A percentile compares a stretch with the other conserved stretches of the same genome.
phyloP scores from a whole-genome alignment of 2,888 invertebrate genomes.

The Lutraria lutraria region DNA sequence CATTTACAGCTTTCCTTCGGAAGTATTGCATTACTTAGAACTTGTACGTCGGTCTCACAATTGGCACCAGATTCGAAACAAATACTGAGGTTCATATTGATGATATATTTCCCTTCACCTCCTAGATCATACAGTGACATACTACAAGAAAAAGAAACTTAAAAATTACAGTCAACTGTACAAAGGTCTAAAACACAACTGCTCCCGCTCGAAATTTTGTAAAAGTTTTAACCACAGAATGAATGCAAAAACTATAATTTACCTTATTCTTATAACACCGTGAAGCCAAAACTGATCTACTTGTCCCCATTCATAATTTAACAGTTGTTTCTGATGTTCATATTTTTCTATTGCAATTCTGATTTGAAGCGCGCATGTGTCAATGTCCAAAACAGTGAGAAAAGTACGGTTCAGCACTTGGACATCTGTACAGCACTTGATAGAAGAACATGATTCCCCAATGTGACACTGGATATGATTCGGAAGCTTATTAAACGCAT shows the following conservation, averaged over 20 bases:
- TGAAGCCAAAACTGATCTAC: neutral
- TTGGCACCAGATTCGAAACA: conserved; percentile 5
- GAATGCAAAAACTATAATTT: neutral
- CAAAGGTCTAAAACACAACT: too few relatives aligned
- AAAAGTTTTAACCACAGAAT: too few relatives aligned
- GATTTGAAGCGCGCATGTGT: conserved; percentile 1
- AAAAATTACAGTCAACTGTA: too few relatives aligned
- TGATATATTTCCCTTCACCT: conserved; percentile 27
- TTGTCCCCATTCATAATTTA: conserved; percentile 23
- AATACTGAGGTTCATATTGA: conserved; percentile 27
- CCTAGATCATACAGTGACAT: conserved; percentile 21
- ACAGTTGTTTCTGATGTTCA: neutral
- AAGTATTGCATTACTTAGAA: conserved; percentile 15
- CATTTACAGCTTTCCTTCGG: conserved; percentile 29
- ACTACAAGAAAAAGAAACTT: neutral
- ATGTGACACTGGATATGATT: neutral
- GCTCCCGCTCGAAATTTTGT: too few relatives aligned
- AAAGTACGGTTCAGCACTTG: neutral
- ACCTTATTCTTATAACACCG: conserved; percentile 31
- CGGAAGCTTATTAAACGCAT: neutral
- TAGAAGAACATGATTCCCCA: neutral
- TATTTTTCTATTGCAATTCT: conserved; percentile 15
- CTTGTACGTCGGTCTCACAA: conserved; percentile 18
- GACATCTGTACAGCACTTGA: conserved; percentile 1
- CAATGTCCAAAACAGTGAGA: neutral